These are phyloP conservation scores for Tichodroma muraria DNA, from an alignment of 2,113 vertebrate species.

Conservation along the genomic window DNA sequence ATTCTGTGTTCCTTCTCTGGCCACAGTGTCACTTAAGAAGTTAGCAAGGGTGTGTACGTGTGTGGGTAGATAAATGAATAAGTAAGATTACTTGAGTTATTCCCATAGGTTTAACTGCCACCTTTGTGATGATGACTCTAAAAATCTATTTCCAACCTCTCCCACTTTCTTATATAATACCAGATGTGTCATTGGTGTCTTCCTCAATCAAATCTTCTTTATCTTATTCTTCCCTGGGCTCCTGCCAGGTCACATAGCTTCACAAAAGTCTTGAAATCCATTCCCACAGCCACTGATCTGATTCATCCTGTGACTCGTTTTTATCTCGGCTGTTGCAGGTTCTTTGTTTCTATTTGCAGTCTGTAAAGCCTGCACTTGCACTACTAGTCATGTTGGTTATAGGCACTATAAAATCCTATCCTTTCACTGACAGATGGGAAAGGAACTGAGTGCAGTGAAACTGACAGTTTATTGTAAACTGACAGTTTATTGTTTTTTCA, in stretches of 20 bases:
- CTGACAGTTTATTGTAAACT: neutral
- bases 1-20: neutral
- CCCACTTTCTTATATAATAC: neutral
- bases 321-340: neutral
- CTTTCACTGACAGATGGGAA: neutral
- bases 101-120: constrained; percentile 3
- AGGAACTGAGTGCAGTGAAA: neutral
- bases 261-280: neutral
- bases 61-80: constrained; percentile 8
- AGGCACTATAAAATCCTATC: neutral
- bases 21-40: neutral
- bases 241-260: constrained; percentile 13
- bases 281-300: constrained; percentile 3
- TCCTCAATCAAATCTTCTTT: neutral
- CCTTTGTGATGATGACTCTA: neutral
- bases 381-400: neutral
- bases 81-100: neutral
- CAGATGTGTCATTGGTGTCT: neutral
- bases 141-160: constrained; percentile 20
- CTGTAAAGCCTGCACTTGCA: neutral
- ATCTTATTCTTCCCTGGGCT: neutral
- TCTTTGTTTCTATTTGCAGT: neutral
- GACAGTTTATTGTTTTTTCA: neutral
- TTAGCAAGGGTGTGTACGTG: constrained; percentile 22
- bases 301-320: neutral